Evolutionary conservation across 2,113 vertebrate species (phyloP).

Genomic region (Antechinus flavipes): DNA sequence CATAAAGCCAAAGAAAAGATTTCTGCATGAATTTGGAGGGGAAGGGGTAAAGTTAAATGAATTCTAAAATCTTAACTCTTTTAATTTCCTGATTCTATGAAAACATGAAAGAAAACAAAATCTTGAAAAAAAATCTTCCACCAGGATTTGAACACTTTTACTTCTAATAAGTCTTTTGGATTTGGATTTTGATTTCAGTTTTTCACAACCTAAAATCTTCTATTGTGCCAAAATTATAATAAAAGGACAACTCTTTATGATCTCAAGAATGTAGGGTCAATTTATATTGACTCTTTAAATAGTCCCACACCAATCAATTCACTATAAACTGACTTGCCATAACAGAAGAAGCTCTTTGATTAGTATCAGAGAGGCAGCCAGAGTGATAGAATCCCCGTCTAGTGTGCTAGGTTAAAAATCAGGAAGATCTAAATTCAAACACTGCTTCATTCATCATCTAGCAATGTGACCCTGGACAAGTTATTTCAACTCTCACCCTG

Average conservation of each 20-base stretch:
- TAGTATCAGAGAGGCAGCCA: background rate
- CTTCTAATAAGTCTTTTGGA: background rate
- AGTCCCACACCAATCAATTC: background rate
- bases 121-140: background rate
- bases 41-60: background rate
- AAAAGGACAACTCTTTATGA: background rate
- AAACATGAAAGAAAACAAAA: background rate
- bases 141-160: background rate
- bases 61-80: background rate
- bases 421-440: background rate
- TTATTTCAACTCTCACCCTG: background rate
- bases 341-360: background rate
- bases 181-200: background rate
- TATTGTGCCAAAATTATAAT: background rate
- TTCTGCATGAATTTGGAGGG: background rate
- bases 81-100: background rate
- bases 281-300: slow-evolving; percentile 26
- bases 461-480: background rate
- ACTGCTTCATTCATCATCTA: background rate
- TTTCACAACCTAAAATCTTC: background rate
- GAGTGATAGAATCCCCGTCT: background rate
- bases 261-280: background rate
- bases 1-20: background rate
- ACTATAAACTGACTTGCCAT: background rate
- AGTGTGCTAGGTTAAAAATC: background rate